Percentiles rank a stretch among this genome's conserved stretches.
Evolutionary conservation across 2,113 vertebrate genomes (phyloP).

Genomic region (Grus americana): DNA sequence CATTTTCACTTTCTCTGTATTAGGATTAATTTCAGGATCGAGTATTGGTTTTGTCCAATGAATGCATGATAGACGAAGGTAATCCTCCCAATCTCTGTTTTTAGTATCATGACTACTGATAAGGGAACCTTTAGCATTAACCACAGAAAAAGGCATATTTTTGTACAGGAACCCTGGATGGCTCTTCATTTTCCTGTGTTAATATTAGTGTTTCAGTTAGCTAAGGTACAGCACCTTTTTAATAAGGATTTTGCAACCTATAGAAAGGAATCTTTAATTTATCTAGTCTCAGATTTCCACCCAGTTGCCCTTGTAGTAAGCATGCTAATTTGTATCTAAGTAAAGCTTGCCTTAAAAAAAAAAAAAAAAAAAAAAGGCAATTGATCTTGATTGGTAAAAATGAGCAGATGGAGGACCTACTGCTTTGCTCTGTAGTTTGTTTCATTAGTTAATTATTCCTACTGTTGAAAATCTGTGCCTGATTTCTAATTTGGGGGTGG

Average conservation of each 20-base stretch:
- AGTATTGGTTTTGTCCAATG: not conserved
- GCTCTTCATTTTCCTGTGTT: slow-evolving; percentile 6
- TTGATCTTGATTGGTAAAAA: not conserved
- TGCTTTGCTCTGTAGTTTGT: not conserved
- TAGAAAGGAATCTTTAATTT: not conserved
- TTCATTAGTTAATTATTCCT: not conserved
- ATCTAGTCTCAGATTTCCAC: not conserved
- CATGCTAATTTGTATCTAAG: not conserved
- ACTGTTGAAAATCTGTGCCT: not conserved
- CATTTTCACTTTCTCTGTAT: not conserved
- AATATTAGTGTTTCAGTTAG: not conserved
- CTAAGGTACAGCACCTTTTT: not conserved
- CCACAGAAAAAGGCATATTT: not conserved
- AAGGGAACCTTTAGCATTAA: not conserved
- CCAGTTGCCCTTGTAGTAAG: not conserved
- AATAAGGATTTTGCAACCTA: not conserved
- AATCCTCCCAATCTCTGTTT: not conserved
- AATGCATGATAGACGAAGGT: not conserved
- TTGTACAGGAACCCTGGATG: not conserved
- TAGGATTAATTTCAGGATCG: slow-evolving; percentile 14
- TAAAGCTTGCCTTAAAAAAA: not conserved
- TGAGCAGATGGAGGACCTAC: not conserved
- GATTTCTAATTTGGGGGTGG: not conserved
- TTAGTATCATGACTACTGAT: not conserved
- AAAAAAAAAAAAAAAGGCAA: not conserved